These are phyloP conservation scores for Euphydryas editha DNA, from an alignment of 2,888 invertebrate genomes.

Conservation along the genomic window DNA sequence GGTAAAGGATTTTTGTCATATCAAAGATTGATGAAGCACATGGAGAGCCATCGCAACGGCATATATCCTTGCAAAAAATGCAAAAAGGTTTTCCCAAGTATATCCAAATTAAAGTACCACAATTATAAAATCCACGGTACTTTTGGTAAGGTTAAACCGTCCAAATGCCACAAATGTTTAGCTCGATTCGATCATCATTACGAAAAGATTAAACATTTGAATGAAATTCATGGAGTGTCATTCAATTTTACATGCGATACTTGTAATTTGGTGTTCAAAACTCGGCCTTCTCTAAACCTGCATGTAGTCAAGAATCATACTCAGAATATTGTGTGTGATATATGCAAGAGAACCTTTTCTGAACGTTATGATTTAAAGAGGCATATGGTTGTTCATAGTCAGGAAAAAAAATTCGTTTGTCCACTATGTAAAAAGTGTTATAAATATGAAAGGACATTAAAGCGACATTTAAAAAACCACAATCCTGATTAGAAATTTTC, in stretches of 20 bases:
- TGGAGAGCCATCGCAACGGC: slow-evolving; percentile 40
- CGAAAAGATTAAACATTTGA: slow-evolving; percentile 44
- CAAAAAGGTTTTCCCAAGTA: slow-evolving; percentile 35
- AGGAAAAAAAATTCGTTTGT: slow-evolving; percentile 48
- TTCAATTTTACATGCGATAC: slow-evolving; percentile 39
- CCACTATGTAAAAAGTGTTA: slow-evolving; percentile 46
- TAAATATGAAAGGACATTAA: slow-evolving; percentile 52
- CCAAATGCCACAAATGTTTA: slow-evolving; percentile 44
- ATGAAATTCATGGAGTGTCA: slow-evolving; percentile 37
- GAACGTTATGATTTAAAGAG: slow-evolving; percentile 41
- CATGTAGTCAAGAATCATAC: slow-evolving; percentile 43
- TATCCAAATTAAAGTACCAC: slow-evolving; percentile 43
- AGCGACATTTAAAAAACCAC: slow-evolving; percentile 52
- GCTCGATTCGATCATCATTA: slow-evolving; percentile 46
- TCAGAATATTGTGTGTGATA: slow-evolving; percentile 43
- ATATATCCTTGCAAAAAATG: slow-evolving; percentile 42
- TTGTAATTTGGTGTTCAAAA: slow-evolving; percentile 38
- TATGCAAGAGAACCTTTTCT: slow-evolving; percentile 44
- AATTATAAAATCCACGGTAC: slow-evolving; percentile 38
- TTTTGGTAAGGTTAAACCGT: slow-evolving; percentile 33
- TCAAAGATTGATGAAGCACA: slow-evolving; percentile 40
- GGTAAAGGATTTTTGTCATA: slow-evolving; percentile 44
- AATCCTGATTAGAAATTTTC: slow-evolving; percentile 46
- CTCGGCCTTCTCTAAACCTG: slow-evolving; percentile 39
- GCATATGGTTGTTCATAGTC: slow-evolving; percentile 51